These are phyloP conservation scores for Nymphalis polychloros DNA, from an alignment of 2,888 invertebrate genomes.

Conservation along the genomic window DNA sequence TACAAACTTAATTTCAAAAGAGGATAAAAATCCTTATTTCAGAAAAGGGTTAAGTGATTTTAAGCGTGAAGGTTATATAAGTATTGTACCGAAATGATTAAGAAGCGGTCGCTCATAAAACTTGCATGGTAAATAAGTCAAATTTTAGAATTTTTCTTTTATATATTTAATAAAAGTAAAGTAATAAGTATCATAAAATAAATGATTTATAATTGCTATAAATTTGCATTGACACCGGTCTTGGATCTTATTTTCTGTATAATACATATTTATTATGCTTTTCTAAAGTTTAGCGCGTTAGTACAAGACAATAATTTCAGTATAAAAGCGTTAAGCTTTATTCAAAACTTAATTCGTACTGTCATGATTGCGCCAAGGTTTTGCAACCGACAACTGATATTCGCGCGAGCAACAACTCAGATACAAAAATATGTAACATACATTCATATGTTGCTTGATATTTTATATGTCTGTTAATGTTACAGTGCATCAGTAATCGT, in stretches of 20 bases:
- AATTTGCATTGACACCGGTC: too few species aligned
- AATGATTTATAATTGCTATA: too few species aligned
- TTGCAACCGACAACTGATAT: conserved; percentile 5
- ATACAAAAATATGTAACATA: not conserved
- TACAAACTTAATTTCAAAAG: too few species aligned
- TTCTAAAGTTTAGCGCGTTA: too few species aligned
- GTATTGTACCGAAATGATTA: not conserved
- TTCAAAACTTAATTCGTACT: not conserved
- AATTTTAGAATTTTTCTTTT: not conserved
- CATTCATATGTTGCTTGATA: conserved; percentile 1
- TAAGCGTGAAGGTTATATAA: not conserved
- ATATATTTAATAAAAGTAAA: not conserved
- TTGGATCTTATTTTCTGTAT: too few species aligned
- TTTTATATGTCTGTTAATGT: conserved; percentile 3
- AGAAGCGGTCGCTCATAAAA: not conserved
- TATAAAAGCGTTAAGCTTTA: too few species aligned
- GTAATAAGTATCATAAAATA: too few species aligned
- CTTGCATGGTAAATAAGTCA: not conserved
- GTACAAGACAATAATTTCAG: too few species aligned
- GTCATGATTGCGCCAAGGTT: not conserved
- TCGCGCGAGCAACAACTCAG: not conserved
- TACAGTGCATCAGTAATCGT: not conserved
- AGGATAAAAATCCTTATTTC: too few species aligned
- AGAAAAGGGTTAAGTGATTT: too few species aligned
- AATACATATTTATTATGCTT: too few species aligned